phyloP scores from a whole-genome alignment of 2,888 invertebrate species.

The Plutella xylostella region DNA sequence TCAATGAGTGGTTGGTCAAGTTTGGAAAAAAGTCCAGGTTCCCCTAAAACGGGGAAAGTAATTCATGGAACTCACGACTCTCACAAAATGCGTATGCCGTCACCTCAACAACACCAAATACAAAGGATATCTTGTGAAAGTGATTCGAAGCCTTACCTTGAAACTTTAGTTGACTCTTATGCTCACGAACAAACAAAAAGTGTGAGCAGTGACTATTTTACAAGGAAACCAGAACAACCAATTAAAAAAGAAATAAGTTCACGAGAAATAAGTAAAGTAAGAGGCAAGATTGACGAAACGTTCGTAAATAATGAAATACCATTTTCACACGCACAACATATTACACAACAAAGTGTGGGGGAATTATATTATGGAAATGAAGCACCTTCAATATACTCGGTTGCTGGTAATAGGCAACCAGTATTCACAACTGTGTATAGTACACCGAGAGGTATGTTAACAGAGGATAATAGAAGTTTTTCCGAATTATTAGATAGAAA shows the following conservation, averaged over 20 bases:
- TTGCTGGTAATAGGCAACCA: conserved; percentile 79
- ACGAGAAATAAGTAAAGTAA: conserved; percentile 40
- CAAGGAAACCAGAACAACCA: conserved; percentile 31
- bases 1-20: conserved; percentile 91
- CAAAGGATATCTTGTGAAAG: conserved; percentile 50
- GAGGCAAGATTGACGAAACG: conserved; percentile 35
- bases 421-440: conserved; percentile 82
- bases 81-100: conserved; percentile 50
- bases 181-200: conserved; percentile 35
- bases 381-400: conserved; percentile 79
- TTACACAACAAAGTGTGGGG: conserved; percentile 39
- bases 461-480: conserved; percentile 74
- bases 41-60: conserved; percentile 73
- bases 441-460: conserved; percentile 72
- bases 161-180: conserved; percentile 70
- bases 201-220: conserved; percentile 41
- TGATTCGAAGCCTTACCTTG: conserved; percentile 60
- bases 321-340: conserved; percentile 35
- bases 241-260: conserved; percentile 27
- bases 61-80: conserved; percentile 46
- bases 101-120: conserved; percentile 49
- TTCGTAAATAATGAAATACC: conserved; percentile 18
- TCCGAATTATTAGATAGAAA: conserved; percentile 76
- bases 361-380: conserved; percentile 63
- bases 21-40: conserved; percentile 86